Evolutionary conservation across 2,888 invertebrate species (phyloP).

Genomic region (Hyposoter didymator): DNA sequence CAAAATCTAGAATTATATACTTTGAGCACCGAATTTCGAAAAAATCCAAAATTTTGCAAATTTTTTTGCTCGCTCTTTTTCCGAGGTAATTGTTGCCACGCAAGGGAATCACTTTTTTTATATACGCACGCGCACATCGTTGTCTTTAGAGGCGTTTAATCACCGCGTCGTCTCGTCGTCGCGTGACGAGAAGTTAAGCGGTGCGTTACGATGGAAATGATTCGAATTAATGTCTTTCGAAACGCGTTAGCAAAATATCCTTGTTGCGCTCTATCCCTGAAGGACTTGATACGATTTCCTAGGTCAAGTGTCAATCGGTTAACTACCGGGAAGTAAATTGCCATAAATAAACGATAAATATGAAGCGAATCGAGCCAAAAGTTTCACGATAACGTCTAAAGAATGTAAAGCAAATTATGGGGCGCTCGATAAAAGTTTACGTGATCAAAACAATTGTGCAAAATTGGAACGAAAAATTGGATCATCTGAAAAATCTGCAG

Average conservation of each 20-base stretch:
- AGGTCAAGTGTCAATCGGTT: not conserved
- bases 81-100: not conserved
- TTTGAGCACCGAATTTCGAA: not conserved
- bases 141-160: conserved; percentile 51
- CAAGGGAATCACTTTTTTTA: not conserved
- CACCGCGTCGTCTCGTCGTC: conserved; percentile 58
- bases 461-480: no score
- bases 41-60: not conserved
- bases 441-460: not conserved
- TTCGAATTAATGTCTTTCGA: conserved; percentile 75
- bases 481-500: no score
- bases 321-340: not conserved
- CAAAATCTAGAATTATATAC: not conserved
- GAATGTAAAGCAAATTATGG: not conserved
- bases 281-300: conserved; percentile 26
- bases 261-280: not conserved
- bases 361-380: no score
- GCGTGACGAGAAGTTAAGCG: conserved; percentile 68
- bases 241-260: conserved; percentile 4
- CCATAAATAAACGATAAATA: not conserved
- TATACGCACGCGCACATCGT: not conserved
- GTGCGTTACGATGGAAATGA: conserved; percentile 74
- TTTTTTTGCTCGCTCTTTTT: not conserved
- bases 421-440: no score
- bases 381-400: not conserved